Base-by-base conservation (phyloP, 1,140 invertebrate genomes). In the Anthonomus grandis region DNA sequence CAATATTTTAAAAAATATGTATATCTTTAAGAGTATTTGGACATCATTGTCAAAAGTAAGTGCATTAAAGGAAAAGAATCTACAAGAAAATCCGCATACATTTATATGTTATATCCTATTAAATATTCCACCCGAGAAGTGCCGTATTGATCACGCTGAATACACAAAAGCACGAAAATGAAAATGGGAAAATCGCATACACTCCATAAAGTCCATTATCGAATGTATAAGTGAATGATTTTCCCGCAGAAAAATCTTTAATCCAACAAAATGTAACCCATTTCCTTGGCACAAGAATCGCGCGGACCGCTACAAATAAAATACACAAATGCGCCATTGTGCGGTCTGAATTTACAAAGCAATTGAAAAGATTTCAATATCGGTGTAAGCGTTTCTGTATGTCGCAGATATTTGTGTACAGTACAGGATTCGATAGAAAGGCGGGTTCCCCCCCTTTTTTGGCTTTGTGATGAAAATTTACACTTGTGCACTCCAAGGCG, bases 351-450 rank as follows among this genome's bases (percentile, higher is more conserved):
- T 72, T 72, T 72, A 70, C 70, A 72, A 72, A 72, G 69, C 70
- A 70, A 68, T 70, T 66, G 66, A 70, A 72, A 72, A 72, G 69
- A 70, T 70, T 72, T 72, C 70, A 71, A 71, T 71, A 71, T 71
- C 61, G 68, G 63, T 70, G 59, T 64, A 60, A 60, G 64, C 39
- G 60, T n/a, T n/a, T n/a, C 63, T 68, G 68, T 69, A 66, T 70
- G 70, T 66, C 64, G 66, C 68, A 65, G 65, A 68, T 68, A 69
- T 70, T 67, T 69, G 63, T 70, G 63, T 69, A n/a, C n/a, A n/a
- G 58, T 66, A 59, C 62, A 44, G 59, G 67, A 68, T 67, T 63
- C 67, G 64, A 68, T 64, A 66, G 64, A 69, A 69, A 68, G 58
- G 62, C 42, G 36, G n/a, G n/a, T n/a, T n/a, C n/a, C n/a, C 44